A percentile compares a stretch with the other conserved stretches of the same genome.
Conservation (phyloP, 2,797 vertebrate species). For the Cichlasoma orientale region DNA sequence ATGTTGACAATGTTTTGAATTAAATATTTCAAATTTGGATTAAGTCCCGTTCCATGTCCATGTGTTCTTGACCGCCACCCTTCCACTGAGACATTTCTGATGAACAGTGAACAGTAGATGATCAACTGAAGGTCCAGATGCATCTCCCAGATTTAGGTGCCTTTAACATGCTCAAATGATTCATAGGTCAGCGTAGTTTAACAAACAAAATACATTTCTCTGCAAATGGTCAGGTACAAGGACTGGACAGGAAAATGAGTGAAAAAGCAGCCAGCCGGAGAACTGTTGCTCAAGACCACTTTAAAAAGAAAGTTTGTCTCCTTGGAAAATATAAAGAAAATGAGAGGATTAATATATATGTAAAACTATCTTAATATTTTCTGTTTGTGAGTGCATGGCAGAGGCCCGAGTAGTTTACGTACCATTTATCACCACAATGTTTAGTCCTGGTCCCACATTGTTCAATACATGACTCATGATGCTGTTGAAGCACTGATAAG, state of each 20-base stretch:
- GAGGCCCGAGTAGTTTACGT: slow-evolving; percentile 54
- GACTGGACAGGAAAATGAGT: neutral
- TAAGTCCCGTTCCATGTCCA: neutral
- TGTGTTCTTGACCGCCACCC: neutral
- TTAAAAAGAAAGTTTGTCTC: neutral
- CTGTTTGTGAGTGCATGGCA: too few species aligned
- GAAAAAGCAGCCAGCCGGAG: neutral
- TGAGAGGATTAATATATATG: too few species aligned
- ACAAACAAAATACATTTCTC: neutral
- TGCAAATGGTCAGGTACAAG: too few species aligned
- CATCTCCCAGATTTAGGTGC: neutral
- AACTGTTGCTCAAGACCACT: neutral
- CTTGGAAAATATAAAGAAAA: neutral
- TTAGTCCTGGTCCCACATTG: slow-evolving; percentile 88
- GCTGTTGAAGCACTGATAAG: slow-evolving; percentile 68
- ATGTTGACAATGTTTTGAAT: neutral
- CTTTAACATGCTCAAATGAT: neutral
- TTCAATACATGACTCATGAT: slow-evolving; percentile 86
- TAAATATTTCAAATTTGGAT: neutral
- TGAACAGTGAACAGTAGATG: too few species aligned
- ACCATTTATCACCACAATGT: slow-evolving; percentile 88
- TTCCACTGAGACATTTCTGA: neutral
- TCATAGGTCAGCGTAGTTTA: neutral
- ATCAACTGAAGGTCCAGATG: neutral
- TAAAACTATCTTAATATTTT: too few species aligned